Evolutionary conservation across 2,113 vertebrate species (phyloP), one percentile per base, ranked within the genome.

Genomic region (Dermatemys mawii): DNA sequence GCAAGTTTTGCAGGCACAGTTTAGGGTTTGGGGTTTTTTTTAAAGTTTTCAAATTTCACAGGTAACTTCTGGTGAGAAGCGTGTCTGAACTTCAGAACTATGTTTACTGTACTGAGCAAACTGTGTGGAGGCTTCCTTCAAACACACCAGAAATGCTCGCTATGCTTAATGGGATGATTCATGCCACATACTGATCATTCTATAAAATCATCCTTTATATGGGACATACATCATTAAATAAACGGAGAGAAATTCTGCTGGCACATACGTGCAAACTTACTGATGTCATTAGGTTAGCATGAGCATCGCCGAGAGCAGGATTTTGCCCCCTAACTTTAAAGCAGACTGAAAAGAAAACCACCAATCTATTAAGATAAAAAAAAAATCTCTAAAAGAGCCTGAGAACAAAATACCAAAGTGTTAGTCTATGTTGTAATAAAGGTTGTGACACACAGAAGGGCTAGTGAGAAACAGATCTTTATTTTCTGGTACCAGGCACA

Each of bases 1-100:
- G 89, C 79, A 90, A 90, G 73, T 83, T 96, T 81, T 83, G 95
- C 93, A 90, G 92, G 92, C 70, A 0, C 92, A 60, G 88, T 95
- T n/a, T 78, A 94, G 51, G 29, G n/a, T n/a, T n/a, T 92, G 46
- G 46, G 46, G 0, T 94, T 95, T 86, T 21, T 76, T 93, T 92
- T 78, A 90, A 26, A 1, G 81, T 95, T 90, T 86, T 83, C 7
- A 91, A 95, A 44, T 49, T 24, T 87, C 14, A 1, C 85, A 84
- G 93, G 96, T 97, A 96, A 97, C 96, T 97, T 96, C 95, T 97
- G 93, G 96, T 97, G 90, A 96, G 70, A 93, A 86, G 53, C 91
- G 89, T 84, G 67, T 94, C 93, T 95, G 96, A 97, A 95, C 96
- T 93, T 76, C 80, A 94, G 96, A 96, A 97, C 97, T 92, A 96